A percentile compares a stretch with the other conserved stretches of the same genome.
Conservation (phyloP, 2,797 vertebrate genomes). For the Gallirallus australis region DNA sequence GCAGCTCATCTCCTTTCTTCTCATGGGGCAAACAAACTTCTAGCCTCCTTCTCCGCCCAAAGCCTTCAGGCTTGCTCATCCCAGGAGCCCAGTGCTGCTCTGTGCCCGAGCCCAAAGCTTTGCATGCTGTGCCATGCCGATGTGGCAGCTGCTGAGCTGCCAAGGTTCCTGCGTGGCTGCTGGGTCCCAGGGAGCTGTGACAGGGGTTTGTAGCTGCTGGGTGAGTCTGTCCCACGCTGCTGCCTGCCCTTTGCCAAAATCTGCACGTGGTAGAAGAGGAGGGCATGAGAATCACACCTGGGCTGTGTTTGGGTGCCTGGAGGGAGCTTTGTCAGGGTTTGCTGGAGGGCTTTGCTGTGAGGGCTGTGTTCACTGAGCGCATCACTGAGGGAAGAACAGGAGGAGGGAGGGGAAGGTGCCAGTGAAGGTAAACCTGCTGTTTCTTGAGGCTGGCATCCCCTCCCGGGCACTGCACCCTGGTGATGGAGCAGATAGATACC, state of each 20-base stretch:
- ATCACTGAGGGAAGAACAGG: rapidly evolving
- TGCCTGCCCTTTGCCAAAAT: neutral
- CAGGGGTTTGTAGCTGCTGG: neutral
- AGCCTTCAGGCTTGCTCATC: neutral
- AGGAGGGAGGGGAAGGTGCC: neutral
- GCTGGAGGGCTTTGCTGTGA: neutral
- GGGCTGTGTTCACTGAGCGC: neutral
- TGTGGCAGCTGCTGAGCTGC: rapidly evolving
- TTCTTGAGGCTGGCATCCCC: neutral
- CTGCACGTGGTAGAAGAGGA: neutral
- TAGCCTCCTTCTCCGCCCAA: neutral
- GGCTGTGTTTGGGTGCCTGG: neutral
- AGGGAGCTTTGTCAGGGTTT: neutral
- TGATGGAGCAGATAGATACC: no score
- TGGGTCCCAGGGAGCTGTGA: rapidly evolving
- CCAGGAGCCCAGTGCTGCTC: rapidly evolving
- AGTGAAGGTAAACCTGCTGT: rapidly evolving
- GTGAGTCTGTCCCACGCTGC: rapidly evolving
- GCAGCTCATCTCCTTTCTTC: neutral
- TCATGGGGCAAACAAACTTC: neutral
- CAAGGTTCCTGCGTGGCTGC: rapidly evolving
- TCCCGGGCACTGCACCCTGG: neutral
- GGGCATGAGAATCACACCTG: neutral
- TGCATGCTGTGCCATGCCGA: rapidly evolving
- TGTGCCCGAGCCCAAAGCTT: rapidly evolving